Conservation (phyloP, 2,113 vertebrate genomes). For the Ploceus nigricollis region DNA sequence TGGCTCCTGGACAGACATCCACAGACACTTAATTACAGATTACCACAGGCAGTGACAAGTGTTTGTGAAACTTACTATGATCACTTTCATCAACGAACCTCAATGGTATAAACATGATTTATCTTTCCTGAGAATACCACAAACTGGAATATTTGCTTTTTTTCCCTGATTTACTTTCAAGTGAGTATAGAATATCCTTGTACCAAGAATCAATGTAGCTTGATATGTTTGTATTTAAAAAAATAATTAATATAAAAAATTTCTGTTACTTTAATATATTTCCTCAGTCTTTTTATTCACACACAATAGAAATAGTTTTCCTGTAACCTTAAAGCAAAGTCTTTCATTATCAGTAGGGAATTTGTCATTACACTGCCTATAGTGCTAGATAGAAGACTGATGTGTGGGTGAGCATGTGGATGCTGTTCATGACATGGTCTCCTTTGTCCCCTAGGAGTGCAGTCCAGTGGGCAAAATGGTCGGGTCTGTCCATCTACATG, state of each 20-base stretch:
- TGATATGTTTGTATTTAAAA: neutral
- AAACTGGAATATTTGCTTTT: neutral
- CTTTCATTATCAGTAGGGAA: neutral
- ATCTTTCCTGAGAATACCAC: neutral
- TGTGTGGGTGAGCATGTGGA: neutral
- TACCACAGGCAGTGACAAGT: neutral
- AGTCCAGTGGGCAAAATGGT: neutral
- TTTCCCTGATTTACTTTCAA: neutral
- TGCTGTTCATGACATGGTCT: neutral
- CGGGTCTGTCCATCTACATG: rapidly evolving
- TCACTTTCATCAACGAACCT: neutral
- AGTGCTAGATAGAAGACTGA: neutral
- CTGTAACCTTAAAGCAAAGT: neutral
- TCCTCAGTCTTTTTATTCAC: neutral
- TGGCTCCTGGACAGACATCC: conserved; percentile 25
- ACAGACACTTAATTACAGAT: conserved; percentile 20
- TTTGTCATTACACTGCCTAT: neutral
- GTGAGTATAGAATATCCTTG: neutral
- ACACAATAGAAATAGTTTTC: neutral
- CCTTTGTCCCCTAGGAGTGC: too few species aligned
- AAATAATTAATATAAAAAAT: neutral
- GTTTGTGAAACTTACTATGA: neutral
- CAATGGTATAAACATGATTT: neutral
- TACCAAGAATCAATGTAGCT: neutral
- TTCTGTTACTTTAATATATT: neutral